Conservation (phyloP, 1,140 invertebrate species). For the Trissolcus basalis region DNA sequence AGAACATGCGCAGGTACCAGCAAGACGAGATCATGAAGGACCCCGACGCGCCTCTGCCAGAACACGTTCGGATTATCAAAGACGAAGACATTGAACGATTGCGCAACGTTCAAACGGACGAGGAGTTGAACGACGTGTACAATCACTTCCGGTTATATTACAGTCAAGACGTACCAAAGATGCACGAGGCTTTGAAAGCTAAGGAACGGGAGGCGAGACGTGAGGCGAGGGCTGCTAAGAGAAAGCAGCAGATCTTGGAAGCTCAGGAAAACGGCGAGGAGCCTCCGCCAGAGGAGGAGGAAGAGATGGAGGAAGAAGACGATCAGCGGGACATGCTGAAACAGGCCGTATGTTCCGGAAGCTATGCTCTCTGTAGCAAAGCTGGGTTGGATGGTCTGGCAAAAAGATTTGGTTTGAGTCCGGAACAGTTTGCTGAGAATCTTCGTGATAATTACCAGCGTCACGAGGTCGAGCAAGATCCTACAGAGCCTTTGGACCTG, state of each 20-base stretch:
- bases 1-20: constrained; percentile 96
- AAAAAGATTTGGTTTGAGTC: constrained; percentile 95
- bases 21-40: constrained; percentile 89
- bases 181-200: constrained; percentile 84
- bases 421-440: constrained; percentile 98
- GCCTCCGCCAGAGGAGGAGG: constrained; percentile 65
- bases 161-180: constrained; percentile 87
- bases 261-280: constrained; percentile 79
- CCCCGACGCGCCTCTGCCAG: constrained; percentile 88
- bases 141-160: constrained; percentile 96
- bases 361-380: constrained; percentile 90
- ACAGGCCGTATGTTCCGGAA: constrained; percentile 89
- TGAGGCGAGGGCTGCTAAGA: constrained; percentile 70
- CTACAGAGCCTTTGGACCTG: constrained; percentile 85
- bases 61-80: constrained; percentile 87
- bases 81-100: constrained; percentile 92
- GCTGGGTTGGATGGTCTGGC: constrained; percentile 90
- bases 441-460: constrained; percentile 96
- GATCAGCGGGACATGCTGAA: constrained; percentile 83
- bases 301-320: constrained; percentile 75
- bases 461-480: constrained; percentile 97
- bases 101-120: constrained; percentile 88
- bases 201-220: constrained; percentile 79
- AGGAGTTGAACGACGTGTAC: constrained; percentile 95
- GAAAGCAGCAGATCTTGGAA: constrained; percentile 73